A percentile compares a stretch with the other conserved stretches of the same genome.
phyloP scores from a whole-genome alignment of 2,888 invertebrate species.

The Eristalinus sepulchralis region DNA sequence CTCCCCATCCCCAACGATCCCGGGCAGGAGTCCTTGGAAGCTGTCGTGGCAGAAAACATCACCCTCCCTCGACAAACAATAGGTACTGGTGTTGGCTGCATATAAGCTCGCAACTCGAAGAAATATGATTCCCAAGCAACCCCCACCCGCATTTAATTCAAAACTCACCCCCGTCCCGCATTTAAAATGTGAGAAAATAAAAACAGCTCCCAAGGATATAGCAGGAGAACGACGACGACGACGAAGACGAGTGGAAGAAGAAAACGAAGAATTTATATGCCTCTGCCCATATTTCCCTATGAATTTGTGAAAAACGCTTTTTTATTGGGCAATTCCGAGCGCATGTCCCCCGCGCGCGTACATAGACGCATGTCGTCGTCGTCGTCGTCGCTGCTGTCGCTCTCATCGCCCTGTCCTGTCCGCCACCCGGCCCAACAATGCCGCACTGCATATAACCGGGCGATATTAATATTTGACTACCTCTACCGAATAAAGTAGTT shows the following conservation, averaged over 20 bases:
- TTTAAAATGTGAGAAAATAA: slow-evolving; percentile 72
- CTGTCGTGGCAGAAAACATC: slow-evolving; percentile 57
- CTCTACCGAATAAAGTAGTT: slow-evolving; percentile 64
- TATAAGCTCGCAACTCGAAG: slow-evolving; percentile 42
- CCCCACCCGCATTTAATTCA: neutral
- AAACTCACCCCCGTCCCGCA: slow-evolving; percentile 26
- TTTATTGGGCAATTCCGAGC: slow-evolving; percentile 76
- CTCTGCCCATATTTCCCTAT: slow-evolving; percentile 75
- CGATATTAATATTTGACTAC: slow-evolving; percentile 71
- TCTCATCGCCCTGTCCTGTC: slow-evolving; percentile 7
- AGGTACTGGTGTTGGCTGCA: slow-evolving; percentile 57
- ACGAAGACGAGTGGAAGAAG: slow-evolving; percentile 58
- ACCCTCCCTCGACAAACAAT: slow-evolving; percentile 55
- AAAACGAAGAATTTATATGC: slow-evolving; percentile 74
- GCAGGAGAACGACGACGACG: slow-evolving; percentile 34
- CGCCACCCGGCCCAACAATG: slow-evolving; percentile 54
- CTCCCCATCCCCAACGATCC: neutral
- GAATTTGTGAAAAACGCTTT: slow-evolving; percentile 75
- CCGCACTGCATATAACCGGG: slow-evolving; percentile 68
- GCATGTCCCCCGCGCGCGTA: slow-evolving; percentile 75
- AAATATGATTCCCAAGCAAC: slow-evolving; percentile 60
- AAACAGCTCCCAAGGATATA: slow-evolving; percentile 74
- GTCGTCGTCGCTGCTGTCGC: slow-evolving; percentile 42
- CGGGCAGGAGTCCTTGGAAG: slow-evolving; percentile 28
- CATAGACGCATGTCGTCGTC: slow-evolving; percentile 72